These are phyloP conservation scores for Lithosia quadra DNA, from an alignment of 2,888 invertebrate genomes.

Conservation along the genomic window DNA sequence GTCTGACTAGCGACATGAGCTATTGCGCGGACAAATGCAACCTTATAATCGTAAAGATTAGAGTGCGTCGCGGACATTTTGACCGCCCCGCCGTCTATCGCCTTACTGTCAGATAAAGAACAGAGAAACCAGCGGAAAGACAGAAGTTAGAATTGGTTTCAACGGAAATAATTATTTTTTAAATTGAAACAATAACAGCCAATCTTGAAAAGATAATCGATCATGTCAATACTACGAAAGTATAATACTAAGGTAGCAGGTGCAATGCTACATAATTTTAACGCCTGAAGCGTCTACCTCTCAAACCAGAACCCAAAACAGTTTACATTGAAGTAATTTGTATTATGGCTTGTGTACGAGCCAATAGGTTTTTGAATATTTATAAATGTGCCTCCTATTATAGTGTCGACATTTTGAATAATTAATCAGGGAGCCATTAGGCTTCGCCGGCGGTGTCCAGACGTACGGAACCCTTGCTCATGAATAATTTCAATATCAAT, in stretches of 20 bases:
- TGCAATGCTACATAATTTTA: neutral
- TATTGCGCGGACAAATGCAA: too few relatives aligned
- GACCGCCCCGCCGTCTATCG: too few relatives aligned
- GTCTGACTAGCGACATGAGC: too few relatives aligned
- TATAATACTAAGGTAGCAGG: neutral
- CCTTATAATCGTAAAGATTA: too few relatives aligned
- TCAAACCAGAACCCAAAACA: constrained; percentile 10
- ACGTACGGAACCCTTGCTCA: constrained; percentile 59
- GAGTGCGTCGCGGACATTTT: too few relatives aligned
- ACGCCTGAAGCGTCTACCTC: neutral
- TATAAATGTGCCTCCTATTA: constrained; percentile 77
- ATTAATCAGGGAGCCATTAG: constrained; percentile 75
- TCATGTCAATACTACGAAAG: neutral
- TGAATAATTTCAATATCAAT: constrained; percentile 64
- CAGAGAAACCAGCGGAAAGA: too few relatives aligned
- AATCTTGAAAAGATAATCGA: neutral
- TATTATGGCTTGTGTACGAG: constrained; percentile 48
- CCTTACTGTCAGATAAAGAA: neutral
- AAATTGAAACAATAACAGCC: constrained; percentile 4
- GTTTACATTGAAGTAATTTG: constrained; percentile 50
- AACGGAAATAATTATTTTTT: neutral
- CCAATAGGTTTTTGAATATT: constrained; percentile 75
- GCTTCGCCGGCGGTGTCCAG: constrained; percentile 29
- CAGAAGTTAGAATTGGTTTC: neutral
- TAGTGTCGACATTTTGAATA: constrained; percentile 82